phyloP scores from a whole-genome alignment of 1,140 invertebrate species.

The Drosophila kepulauana region DNA sequence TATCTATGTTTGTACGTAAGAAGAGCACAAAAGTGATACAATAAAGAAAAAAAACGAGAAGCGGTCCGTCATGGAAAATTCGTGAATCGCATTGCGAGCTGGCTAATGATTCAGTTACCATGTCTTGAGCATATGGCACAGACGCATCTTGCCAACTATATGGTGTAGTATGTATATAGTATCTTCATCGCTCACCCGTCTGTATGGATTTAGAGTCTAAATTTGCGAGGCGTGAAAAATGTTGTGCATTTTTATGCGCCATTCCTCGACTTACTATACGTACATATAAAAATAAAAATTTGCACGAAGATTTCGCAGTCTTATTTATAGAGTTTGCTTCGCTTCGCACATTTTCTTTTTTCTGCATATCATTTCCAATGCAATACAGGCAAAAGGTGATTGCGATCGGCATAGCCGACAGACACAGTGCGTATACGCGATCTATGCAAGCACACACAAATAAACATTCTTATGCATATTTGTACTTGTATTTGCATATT shows the following conservation, averaged over 20 bases:
- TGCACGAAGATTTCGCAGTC: conserved; percentile 55
- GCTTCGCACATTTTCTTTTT: conserved; percentile 13
- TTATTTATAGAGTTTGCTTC: conserved; percentile 70
- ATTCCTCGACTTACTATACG: conserved; percentile 46
- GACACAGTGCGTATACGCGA: conserved; percentile 20
- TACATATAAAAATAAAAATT: conserved; percentile 70
- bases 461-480: conserved; percentile 7
- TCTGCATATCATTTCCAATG: conserved; percentile 82
- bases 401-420: conserved; percentile 18
- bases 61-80: conserved; percentile 74
- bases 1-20: conserved; percentile 41
- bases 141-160: conserved; percentile 32
- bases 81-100: conserved; percentile 46
- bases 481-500: conserved; percentile 14
- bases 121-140: conserved; percentile 34
- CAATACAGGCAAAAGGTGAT: conserved; percentile 51
- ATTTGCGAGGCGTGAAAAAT: conserved; percentile 54
- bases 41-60: conserved; percentile 33
- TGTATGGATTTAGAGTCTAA: conserved; percentile 45
- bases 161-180: conserved; percentile 17
- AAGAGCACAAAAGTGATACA: conserved; percentile 19
- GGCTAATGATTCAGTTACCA: conserved; percentile 28
- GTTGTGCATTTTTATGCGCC: conserved; percentile 68
- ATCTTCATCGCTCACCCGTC: conserved; percentile 11
- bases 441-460: neutral